Percentiles rank a stretch among this genome's conserved stretches.
phyloP scores from a whole-genome alignment of 1,140 invertebrate genomes.

The Drosophila ogumai region DNA sequence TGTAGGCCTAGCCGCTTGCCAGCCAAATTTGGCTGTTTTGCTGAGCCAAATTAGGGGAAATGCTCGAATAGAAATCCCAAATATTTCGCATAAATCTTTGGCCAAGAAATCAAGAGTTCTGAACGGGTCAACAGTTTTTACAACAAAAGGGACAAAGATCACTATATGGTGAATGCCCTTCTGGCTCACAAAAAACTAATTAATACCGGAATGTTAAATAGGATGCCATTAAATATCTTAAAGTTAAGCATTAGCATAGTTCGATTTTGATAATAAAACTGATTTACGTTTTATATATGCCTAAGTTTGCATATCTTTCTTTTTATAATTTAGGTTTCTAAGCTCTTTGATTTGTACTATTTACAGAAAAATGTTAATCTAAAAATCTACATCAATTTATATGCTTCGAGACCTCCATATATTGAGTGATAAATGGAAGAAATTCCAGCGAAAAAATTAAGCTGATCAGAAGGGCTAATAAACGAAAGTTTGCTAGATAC shows the following conservation, averaged over 20 bases:
- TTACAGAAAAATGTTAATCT: not conserved
- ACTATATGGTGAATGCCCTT: constrained; percentile 7
- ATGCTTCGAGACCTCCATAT: not conserved
- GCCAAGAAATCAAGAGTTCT: constrained; percentile 8
- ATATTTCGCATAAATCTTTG: constrained; percentile 33
- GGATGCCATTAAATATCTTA: not conserved
- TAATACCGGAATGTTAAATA: not conserved
- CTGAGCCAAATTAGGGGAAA: constrained; percentile 22
- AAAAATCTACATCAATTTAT: not conserved
- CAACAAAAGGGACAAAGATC: not conserved
- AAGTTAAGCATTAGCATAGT: not conserved
- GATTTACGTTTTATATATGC: constrained; percentile 6
- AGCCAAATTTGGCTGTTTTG: constrained; percentile 10
- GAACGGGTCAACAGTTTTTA: not conserved
- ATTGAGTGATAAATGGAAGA: not conserved
- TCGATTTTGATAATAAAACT: constrained; percentile 15
- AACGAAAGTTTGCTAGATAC: not conserved
- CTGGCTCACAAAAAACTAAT: not conserved
- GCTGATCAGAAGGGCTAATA: not conserved
- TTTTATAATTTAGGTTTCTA: not conserved
- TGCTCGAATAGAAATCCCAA: constrained; percentile 23
- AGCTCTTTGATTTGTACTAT: not conserved
- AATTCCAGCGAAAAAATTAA: not conserved
- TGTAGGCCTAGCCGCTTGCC: constrained; percentile 15
- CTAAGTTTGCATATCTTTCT: not conserved